Conservation (phyloP, 2,113 vertebrate genomes). For the Tachuris rubrigastra region DNA sequence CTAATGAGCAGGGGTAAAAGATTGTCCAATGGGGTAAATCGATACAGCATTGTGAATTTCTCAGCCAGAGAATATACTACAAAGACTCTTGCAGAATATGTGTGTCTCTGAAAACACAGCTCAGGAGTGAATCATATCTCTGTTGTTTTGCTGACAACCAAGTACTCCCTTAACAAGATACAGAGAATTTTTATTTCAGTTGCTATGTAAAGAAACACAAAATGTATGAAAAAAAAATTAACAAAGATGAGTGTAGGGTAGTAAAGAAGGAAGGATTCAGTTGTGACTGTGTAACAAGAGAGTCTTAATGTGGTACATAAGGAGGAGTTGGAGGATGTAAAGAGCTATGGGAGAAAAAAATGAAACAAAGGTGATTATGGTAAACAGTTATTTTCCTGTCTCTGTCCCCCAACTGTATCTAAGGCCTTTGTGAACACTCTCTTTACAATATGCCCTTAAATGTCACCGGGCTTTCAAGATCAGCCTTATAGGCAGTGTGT, state of each 20-base stretch:
- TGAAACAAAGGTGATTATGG: conserved; percentile 35
- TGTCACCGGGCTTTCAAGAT: not conserved
- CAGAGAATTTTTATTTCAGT: conserved; percentile 20
- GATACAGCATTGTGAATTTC: not conserved
- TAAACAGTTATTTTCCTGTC: conserved; percentile 22
- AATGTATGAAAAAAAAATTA: conserved; percentile 17
- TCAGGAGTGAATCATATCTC: not conserved
- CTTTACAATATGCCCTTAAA: conserved; percentile 59
- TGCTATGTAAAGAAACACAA: conserved; percentile 21
- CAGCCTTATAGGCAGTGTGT: not conserved
- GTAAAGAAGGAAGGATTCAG: conserved; percentile 3
- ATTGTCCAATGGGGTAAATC: not conserved
- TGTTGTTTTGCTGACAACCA: not conserved
- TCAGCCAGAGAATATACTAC: not conserved
- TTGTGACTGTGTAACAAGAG: conserved; percentile 11
- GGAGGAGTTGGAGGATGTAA: conserved; percentile 19
- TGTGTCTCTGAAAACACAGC: not conserved
- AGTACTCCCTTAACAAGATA: conserved; percentile 15
- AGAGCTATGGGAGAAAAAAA: conserved; percentile 36
- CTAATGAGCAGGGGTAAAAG: not conserved
- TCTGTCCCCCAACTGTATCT: conserved; percentile 1
- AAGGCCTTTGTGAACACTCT: not conserved
- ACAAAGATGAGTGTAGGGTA: not conserved
- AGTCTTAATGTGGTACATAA: not conserved
- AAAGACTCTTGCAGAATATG: not conserved